Evolutionary conservation across 2,113 vertebrate genomes (phyloP), one percentile per base, ranked within the genome.

Genomic region (Triplophysa dalaica): DNA sequence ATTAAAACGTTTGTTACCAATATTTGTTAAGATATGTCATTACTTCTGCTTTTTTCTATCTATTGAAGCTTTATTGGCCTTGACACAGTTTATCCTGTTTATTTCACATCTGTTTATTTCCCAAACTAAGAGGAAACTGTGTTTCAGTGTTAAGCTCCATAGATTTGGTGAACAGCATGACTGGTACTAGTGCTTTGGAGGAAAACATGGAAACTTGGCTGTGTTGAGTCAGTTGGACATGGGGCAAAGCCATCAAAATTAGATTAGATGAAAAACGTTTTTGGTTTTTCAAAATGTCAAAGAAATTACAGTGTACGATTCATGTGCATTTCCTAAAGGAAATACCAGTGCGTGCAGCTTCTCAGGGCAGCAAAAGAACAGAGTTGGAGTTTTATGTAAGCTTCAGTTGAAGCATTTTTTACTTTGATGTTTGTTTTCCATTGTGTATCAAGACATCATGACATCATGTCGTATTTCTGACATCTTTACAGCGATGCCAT

Each of bases 1-100:
- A 72, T 70, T 65, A 67, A 73, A 77, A 69, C 7, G 33, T 7
- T 38, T 72, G 22, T 43, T 63, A 73, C 60, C 68, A 80, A 43
- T 73, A 70, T 63, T 54, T 54, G 61, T 21, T 3, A 60, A 21
- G 43, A 60, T 7, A 56, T 50, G 50, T 73, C 29, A 8, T 68
- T 41, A 62, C 43, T 38, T 54, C 33, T 22, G 58, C 21, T 64
- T 72, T 79, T 24, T 21, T 65, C 10, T 24, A 72, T 69, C 60
- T 72, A 54, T 73, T 61, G 70, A 12, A 63, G 58, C 45, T 24
- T 56, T 17, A 61, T 38, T n/a, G 14, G 45, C 43, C 67, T 41
- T 64, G 45, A 79, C 61, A 21, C 21, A 19, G 56, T 45, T 24
- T 22, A 19, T 24, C 21, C 21, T 24, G 29, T 41, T 41, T 75